phyloP scores from a whole-genome alignment of 2,888 invertebrate genomes.

The Meandrusa payeni region DNA sequence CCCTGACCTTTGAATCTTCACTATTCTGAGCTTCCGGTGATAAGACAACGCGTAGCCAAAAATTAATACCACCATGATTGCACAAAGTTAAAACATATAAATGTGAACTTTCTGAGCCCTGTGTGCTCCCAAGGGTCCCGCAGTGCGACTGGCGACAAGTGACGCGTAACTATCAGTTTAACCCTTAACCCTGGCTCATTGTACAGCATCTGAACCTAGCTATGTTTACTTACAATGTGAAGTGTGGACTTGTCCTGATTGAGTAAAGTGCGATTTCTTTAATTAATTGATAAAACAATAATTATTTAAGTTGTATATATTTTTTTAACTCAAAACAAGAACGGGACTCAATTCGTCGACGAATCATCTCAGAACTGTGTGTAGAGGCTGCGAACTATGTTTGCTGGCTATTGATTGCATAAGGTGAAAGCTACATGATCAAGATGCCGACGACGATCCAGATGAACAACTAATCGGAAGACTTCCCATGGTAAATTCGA shows the following conservation, averaged over 20 bases:
- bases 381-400: too few relatives aligned
- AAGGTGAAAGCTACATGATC: too few relatives aligned
- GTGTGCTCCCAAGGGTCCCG: not conserved
- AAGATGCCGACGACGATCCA: too few relatives aligned
- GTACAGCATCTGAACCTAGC: not conserved
- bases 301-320: too few relatives aligned
- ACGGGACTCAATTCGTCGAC: too few relatives aligned
- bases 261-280: too few relatives aligned
- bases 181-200: conserved; percentile 17
- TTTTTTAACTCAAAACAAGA: too few relatives aligned
- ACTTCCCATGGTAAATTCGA: too few relatives aligned
- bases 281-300: too few relatives aligned
- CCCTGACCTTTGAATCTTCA: conserved; percentile 21
- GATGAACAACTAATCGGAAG: too few relatives aligned
- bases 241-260: conserved; percentile 1
- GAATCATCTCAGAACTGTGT: too few relatives aligned
- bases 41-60: conserved; percentile 17
- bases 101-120: not conserved
- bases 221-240: conserved; percentile 7
- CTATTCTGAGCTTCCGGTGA: conserved; percentile 13
- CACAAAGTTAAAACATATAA: not conserved
- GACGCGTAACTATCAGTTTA: conserved; percentile 9
- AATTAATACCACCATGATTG: conserved; percentile 15
- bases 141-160: conserved; percentile 11
- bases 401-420: too few relatives aligned